Base-by-base conservation (phyloP, 1,140 invertebrate genomes). In the Marisa cornuarietis region DNA sequence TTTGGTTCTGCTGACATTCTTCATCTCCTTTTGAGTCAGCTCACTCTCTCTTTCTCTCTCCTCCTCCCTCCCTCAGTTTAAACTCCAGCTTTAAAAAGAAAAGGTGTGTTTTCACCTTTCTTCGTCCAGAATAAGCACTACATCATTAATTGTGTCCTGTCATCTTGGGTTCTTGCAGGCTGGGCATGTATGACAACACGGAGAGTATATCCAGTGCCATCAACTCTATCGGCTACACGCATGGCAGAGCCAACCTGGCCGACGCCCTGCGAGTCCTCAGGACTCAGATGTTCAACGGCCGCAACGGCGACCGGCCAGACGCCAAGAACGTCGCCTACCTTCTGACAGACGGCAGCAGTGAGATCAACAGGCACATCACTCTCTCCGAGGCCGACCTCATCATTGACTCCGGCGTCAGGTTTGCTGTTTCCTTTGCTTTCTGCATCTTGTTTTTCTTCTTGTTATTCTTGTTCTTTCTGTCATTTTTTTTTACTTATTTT, bases 241-340 rank as follows among this genome's bases (percentile, higher is more conserved):
- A 84, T 31, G 88, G 88, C 14, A 62, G 79, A 42, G 83, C 87
- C 71, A 88, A 89, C 74, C 86, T 89, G 86, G 88, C 88, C 0
- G 86, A 82, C 31, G 88, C 88, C 13, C 83, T 89, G 20, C 79
- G 83, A 42, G 81, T 82, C 13, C 65, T 87, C 4, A 71, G 87
- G 7, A 85, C 80, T 0, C 74, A 83, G 18, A 88, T 89, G 83
- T 89, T 88, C 77, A 87, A 85, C 52, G 76, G 79, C 14, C 71
- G 80, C 31, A 79, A 78, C 65, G 86, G 85, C 24, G 88, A 89
- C 73, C 79, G 88, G 22, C 54, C 79, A 7, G 76, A 79, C n/a
- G 87, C 85, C 49, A 83, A 79, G 54, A 89, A 88, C 73, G 83
- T 89, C 71, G 87, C 86, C 13, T 89, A 87, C 79, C 76, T 89